phyloP scores from a whole-genome alignment of 2,797 vertebrate species.

The Lagocephalus sceleratus region DNA sequence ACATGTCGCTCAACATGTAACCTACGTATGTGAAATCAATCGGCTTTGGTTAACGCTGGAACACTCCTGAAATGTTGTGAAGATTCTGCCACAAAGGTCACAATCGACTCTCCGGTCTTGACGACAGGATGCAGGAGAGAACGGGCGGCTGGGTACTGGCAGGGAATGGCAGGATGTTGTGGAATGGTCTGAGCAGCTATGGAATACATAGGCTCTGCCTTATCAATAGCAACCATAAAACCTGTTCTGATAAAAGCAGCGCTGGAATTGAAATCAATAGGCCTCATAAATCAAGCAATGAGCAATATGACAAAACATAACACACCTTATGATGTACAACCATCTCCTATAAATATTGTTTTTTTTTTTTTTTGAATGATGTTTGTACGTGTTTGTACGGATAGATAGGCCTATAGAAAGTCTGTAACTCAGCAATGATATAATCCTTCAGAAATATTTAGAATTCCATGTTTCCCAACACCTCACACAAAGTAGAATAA shows the following conservation, averaged over 20 bases:
- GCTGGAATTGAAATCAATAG: conserved; percentile 15
- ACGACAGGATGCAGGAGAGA: conserved; percentile 73
- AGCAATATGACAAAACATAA: neutral
- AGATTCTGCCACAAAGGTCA: conserved; percentile 64
- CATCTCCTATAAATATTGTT: neutral
- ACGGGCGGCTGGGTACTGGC: conserved; percentile 60
- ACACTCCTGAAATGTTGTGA: conserved; percentile 30
- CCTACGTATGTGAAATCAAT: too few relatives aligned
- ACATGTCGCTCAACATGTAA: too few relatives aligned
- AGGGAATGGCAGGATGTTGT: conserved; percentile 63
- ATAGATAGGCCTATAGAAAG: too few relatives aligned
- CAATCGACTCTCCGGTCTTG: conserved; percentile 56
- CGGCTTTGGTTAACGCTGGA: too few relatives aligned
- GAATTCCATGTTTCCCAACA: conserved; percentile 12
- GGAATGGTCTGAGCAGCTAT: conserved; percentile 59
- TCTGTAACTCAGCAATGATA: neutral
- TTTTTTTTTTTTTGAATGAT: too few relatives aligned
- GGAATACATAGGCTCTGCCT: conserved; percentile 47
- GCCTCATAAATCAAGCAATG: conserved; percentile 11
- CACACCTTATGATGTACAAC: neutral
- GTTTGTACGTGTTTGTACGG: too few relatives aligned
- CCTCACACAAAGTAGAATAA: conserved; percentile 37
- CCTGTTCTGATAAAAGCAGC: conserved; percentile 26
- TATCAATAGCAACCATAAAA: conserved; percentile 47
- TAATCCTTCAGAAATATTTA: conserved; percentile 21